phyloP scores from a whole-genome alignment of 2,888 invertebrate species.

The Augiades crinisus region DNA sequence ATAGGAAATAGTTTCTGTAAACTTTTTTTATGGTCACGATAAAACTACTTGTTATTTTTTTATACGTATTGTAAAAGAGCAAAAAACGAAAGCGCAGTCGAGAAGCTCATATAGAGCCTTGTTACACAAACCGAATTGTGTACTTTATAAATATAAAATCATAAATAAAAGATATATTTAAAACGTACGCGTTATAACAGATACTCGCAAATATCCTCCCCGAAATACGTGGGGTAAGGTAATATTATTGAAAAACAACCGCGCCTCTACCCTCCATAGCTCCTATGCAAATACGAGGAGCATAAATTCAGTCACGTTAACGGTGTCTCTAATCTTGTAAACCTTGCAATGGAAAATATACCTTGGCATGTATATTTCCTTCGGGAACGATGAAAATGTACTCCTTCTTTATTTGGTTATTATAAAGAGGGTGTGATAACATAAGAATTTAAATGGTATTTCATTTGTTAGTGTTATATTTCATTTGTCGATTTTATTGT shows the following conservation, averaged over 20 bases:
- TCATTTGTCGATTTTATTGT: too few relatives aligned
- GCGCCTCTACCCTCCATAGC: background rate
- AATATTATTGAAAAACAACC: slow-evolving; percentile 21
- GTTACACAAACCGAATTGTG: too few relatives aligned
- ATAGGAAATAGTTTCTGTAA: too few relatives aligned
- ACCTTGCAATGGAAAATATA: background rate
- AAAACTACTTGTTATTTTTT: too few relatives aligned
- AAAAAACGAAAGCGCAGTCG: too few relatives aligned
- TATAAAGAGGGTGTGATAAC: background rate
- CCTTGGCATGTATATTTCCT: slow-evolving; percentile 11
- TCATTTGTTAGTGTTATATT: background rate
- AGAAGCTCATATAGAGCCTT: too few relatives aligned
- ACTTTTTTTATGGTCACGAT: too few relatives aligned
- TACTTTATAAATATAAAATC: too few relatives aligned
- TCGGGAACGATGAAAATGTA: background rate
- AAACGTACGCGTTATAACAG: too few relatives aligned
- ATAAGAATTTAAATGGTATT: background rate
- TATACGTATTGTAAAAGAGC: too few relatives aligned
- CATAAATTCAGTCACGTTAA: slow-evolving; percentile 20
- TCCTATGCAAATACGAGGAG: slow-evolving; percentile 18
- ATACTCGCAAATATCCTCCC: background rate
- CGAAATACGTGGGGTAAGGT: background rate
- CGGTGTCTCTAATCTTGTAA: slow-evolving; percentile 18
- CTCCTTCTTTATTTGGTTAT: slow-evolving; percentile 1
- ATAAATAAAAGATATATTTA: too few relatives aligned